phyloP scores from a whole-genome alignment of 2,797 vertebrate species.

The Smutsia gigantea region DNA sequence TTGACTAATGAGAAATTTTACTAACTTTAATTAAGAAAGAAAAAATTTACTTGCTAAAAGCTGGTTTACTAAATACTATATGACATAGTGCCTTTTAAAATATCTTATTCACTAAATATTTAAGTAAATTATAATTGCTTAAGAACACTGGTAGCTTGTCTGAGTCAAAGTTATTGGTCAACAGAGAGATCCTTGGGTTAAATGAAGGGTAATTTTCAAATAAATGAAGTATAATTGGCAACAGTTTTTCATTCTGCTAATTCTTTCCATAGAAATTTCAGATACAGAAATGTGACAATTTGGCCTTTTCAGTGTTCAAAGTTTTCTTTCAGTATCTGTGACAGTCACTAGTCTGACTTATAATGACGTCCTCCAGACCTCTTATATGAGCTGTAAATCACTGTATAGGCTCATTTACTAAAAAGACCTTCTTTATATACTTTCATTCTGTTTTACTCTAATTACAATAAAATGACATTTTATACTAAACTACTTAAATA shows the following conservation, averaged over 20 bases:
- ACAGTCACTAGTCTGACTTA: neutral
- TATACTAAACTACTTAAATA: neutral
- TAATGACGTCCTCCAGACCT: neutral
- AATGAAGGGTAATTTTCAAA: conserved; percentile 57
- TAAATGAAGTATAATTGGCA: conserved; percentile 58
- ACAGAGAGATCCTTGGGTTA: conserved; percentile 16
- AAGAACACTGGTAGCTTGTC: neutral
- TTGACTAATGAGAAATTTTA: neutral
- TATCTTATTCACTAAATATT: conserved; percentile 23
- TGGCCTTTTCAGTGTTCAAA: neutral
- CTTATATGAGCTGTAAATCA: neutral
- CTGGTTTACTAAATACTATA: neutral
- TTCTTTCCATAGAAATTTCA: conserved; percentile 16
- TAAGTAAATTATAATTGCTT: conserved; percentile 35
- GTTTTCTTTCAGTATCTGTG: conserved; percentile 48
- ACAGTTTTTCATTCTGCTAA: conserved; percentile 51
- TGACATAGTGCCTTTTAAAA: neutral
- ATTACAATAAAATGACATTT: neutral
- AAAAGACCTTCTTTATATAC: neutral
- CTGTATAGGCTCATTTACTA: neutral
- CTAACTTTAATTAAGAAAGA: neutral
- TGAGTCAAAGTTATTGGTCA: conserved; percentile 41
- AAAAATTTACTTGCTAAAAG: neutral
- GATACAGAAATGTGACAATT: neutral
- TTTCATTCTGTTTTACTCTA: conserved; percentile 15